A percentile compares a stretch with the other conserved stretches of the same genome.
Evolutionary conservation across 2,113 vertebrate species (phyloP).

Genomic region (Mesocricetus auratus): DNA sequence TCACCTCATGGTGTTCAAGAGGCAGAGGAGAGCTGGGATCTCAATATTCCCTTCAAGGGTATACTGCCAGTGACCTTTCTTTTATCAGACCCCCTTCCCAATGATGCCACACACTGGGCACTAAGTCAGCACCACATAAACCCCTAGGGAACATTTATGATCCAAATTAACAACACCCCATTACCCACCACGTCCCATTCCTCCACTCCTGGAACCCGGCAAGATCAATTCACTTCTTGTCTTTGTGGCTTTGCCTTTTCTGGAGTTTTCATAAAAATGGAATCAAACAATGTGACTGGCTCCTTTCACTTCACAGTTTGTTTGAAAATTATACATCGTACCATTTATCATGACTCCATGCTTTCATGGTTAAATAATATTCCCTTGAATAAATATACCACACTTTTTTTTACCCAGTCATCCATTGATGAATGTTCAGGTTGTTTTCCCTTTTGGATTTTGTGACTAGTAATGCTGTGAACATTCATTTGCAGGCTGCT

Average conservation of each 20-base stretch:
- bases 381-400: rapidly evolving
- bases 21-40: not conserved
- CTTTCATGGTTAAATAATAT: not conserved
- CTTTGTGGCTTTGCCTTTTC: not conserved
- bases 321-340: not conserved
- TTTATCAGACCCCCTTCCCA: not conserved
- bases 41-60: not conserved
- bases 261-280: not conserved
- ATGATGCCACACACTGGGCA: not conserved
- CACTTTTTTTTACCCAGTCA: rapidly evolving
- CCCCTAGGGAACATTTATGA: not conserved
- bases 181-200: not conserved
- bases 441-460: not conserved
- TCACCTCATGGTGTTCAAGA: not conserved
- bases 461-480: rapidly evolving
- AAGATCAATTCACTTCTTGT: no score
- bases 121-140: not conserved
- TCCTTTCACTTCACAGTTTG: not conserved
- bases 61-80: not conserved
- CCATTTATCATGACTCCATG: rapidly evolving
- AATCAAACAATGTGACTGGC: not conserved
- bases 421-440: rapidly evolving
- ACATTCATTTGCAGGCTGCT: rapidly evolving
- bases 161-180: not conserved
- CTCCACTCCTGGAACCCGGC: not conserved